Evolutionary conservation across 2,888 invertebrate species (phyloP).

Genomic region (Carabus problematicus): DNA sequence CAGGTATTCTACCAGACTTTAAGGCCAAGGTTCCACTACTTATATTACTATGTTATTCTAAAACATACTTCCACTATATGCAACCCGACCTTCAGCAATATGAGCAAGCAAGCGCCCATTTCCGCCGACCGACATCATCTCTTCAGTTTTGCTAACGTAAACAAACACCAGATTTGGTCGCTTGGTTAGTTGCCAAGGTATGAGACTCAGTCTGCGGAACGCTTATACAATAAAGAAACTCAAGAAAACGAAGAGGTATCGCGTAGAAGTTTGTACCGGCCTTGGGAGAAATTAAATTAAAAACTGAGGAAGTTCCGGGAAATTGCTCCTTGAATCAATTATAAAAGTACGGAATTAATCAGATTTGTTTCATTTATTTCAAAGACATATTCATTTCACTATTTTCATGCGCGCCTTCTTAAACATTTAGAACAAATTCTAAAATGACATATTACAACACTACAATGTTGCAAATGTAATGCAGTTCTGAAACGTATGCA

Average conservation of each 20-base stretch:
- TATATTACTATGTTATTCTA: not conserved
- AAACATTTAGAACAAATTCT: no score
- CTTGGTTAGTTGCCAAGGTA: no score
- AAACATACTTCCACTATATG: not conserved
- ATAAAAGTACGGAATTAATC: slow-evolving; percentile 31
- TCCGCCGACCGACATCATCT: not conserved
- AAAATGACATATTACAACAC: no score
- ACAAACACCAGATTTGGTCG: not conserved
- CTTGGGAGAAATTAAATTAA: slow-evolving; percentile 20
- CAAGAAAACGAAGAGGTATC: no score
- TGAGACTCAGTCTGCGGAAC: no score
- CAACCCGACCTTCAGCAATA: not conserved
- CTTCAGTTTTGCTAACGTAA: not conserved
- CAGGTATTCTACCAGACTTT: slow-evolving; percentile 5
- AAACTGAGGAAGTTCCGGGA: slow-evolving; percentile 17
- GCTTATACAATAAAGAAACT: no score
- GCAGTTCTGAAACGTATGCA: no score
- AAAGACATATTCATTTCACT: slow-evolving; percentile 3
- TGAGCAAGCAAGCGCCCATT: not conserved
- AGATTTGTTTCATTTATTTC: slow-evolving; percentile 24
- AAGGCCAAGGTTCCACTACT: not conserved
- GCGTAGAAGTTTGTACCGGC: not conserved
- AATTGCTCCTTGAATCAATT: slow-evolving; percentile 28
- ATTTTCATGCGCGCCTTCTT: no score
- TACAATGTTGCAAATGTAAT: no score